phyloP scores from a whole-genome alignment of 2,113 vertebrate species.

The Cercopithecus mona region DNA sequence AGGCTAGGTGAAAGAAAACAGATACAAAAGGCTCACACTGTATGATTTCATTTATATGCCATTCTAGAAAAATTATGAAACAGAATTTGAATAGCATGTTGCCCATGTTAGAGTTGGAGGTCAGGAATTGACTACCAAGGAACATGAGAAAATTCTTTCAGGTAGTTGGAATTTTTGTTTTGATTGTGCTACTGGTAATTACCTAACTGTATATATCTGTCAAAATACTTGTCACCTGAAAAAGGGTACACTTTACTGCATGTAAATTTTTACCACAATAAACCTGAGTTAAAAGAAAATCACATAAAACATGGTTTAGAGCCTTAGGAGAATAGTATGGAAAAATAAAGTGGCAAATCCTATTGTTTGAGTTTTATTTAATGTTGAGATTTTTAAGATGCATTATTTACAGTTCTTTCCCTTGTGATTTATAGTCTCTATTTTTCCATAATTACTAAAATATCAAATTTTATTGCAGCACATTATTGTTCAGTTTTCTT shows the following conservation, averaged over 20 bases:
- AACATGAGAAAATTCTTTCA: neutral
- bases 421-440: neutral
- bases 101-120: accelerated
- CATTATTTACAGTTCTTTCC: conserved; percentile 7
- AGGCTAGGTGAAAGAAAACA: neutral
- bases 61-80: neutral
- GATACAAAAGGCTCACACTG: neutral
- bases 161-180: neutral
- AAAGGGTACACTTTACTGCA: neutral
- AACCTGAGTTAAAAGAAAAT: neutral
- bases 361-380: neutral
- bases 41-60: neutral
- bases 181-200: neutral
- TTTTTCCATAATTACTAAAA: conserved; percentile 54
- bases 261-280: neutral
- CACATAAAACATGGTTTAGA: neutral
- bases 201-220: neutral
- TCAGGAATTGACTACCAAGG: neutral
- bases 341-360: accelerated
- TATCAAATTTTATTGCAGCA: conserved; percentile 22
- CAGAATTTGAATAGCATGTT: neutral
- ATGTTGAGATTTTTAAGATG: conserved; percentile 8
- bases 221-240: neutral
- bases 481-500: conserved; percentile 42
- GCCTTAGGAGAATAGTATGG: neutral